phyloP scores from a whole-genome alignment of 2,888 invertebrate species.

The Anthrax anthrax region DNA sequence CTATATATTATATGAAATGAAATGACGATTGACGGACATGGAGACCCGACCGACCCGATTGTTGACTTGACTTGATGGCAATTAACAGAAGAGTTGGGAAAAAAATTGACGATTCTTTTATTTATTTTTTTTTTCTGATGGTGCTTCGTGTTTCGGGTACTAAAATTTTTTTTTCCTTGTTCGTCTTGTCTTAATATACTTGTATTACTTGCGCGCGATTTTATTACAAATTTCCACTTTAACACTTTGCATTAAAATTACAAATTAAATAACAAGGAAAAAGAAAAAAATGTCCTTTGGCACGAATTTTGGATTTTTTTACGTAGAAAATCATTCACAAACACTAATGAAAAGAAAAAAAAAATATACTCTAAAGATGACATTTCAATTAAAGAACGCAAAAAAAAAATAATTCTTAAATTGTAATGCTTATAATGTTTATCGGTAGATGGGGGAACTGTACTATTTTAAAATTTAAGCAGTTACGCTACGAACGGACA shows the following conservation, averaged over 20 bases:
- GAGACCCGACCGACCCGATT: too few species aligned
- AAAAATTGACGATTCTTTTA: conserved; percentile 7
- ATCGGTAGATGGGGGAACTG: too few species aligned
- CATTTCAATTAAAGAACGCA: background rate
- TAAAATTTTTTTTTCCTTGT: too few species aligned
- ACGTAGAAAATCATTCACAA: conserved; percentile 5
- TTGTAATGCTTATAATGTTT: too few species aligned
- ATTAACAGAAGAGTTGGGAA: conserved; percentile 1
- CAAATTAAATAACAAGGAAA: background rate
- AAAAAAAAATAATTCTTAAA: too few species aligned
- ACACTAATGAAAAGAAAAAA: background rate
- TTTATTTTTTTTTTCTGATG: too few species aligned
- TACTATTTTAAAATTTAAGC: too few species aligned
- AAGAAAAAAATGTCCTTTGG: conserved; percentile 7
- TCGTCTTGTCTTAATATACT: too few species aligned
- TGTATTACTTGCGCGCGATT: conserved; percentile 3
- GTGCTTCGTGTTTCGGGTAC: conserved; percentile 2
- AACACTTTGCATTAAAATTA: background rate
- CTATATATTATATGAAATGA: too few species aligned
- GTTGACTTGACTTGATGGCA: too few species aligned
- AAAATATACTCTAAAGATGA: conserved; percentile 1
- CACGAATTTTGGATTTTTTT: conserved; percentile 8
- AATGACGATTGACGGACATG: too few species aligned
- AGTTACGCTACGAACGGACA: too few species aligned
- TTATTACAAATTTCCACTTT: conserved; percentile 1